Evolutionary conservation across 2,888 invertebrate genomes (phyloP), one percentile per base, ranked within the genome.

Genomic region (Unio pictorum): DNA sequence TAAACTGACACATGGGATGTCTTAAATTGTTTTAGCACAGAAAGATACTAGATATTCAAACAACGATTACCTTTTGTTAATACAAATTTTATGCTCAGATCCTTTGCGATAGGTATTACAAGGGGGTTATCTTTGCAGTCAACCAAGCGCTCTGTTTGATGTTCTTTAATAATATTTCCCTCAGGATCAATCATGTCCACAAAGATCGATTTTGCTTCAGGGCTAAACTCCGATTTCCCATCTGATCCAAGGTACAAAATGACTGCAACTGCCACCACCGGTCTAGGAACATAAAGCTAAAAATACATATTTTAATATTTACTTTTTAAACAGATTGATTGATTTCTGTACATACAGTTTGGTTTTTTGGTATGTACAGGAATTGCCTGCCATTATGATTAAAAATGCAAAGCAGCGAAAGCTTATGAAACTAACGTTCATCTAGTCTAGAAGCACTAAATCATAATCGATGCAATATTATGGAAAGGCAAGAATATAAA

Each of bases 241-340:
- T 86, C 86, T 1, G 85, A 81, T 0, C 80, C 84, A 6, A 87
- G 70, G 74, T 87, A 81, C 15, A 87, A 70, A 8, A 86, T 76
- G 4, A 87, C 80, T 17, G 79, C 78, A 8, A 84, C 78, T 1
- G 84, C 86, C 3, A 87, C 81, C 4, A 83, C 85, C 0, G 86
- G 80, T 45, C 73, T 74, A 8, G 76, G 66, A 61, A 87, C 78
- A 55, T 73, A 78, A 5, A 84, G 79, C 86, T 87, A 66, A 3
- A 75, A 65, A 28, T 59, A 28, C 26, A 69, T 45, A 57, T 30
- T 23, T 64, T 30, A 4, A 65, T 7, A 63, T 63, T 45, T 23
- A 26, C 20, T 45, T 45, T 61, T 28, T 17, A 15, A n/a, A 34
- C 54, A 18, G 3, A 23, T 63, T 34, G 45, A 23, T 18, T 34